Conservation (phyloP, 1,140 invertebrate species). For the Streblospio benedicti region DNA sequence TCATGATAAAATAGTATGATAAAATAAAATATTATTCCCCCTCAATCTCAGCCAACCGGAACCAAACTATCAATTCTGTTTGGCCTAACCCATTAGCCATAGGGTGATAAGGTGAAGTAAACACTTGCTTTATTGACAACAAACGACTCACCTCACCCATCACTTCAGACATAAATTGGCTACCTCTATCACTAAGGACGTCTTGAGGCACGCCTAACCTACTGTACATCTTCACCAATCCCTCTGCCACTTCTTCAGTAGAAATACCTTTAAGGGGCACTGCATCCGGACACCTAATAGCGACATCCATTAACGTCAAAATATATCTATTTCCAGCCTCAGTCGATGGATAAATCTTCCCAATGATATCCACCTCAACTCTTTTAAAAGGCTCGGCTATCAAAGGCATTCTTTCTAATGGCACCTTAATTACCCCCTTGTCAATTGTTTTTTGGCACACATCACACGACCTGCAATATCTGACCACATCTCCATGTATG, state of each 20-base stretch:
- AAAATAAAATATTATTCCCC: no score
- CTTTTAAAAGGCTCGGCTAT: conserved; percentile 6
- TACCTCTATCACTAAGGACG: conserved; percentile 1
- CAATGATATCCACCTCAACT: conserved; percentile 3
- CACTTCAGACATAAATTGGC: conserved; percentile 6
- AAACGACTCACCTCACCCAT: conserved; percentile 6
- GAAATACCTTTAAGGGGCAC: no score
- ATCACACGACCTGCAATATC: conserved; percentile 8
- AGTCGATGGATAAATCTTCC: no score
- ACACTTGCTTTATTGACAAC: conserved; percentile 3
- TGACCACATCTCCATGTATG: background rate
- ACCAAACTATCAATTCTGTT: no score
- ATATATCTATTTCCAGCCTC: no score
- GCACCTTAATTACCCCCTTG: conserved; percentile 9
- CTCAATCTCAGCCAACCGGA: no score
- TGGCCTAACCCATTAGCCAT: background rate
- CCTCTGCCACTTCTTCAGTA: no score
- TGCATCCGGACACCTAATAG: no score
- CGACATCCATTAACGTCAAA: no score
- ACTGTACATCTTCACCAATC: no score
- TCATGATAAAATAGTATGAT: no score
- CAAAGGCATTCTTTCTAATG: conserved; percentile 7
- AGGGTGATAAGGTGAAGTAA: conserved; percentile 8
- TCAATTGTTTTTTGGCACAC: conserved; percentile 5
- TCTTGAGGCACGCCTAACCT: no score